These are phyloP conservation scores for Lophochroa leadbeateri DNA, from an alignment of 2,113 vertebrate genomes.

Conservation along the genomic window DNA sequence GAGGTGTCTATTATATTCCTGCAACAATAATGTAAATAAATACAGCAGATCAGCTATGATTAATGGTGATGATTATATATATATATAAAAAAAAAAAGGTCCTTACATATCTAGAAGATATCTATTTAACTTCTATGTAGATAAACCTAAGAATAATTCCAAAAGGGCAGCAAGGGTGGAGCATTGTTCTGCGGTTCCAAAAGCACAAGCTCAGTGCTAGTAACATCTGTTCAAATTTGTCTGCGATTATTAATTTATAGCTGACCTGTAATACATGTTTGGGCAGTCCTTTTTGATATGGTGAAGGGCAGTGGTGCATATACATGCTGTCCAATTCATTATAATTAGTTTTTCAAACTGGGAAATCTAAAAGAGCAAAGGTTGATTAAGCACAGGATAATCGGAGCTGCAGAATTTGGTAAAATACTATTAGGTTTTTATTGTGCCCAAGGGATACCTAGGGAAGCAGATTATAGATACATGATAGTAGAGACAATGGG, in stretches of 20 bases:
- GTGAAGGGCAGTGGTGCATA: neutral
- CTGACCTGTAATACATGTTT: neutral
- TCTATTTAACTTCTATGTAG: neutral
- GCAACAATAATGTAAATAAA: neutral
- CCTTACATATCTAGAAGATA: neutral
- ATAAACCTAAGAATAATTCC: neutral
- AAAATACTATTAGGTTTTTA: neutral
- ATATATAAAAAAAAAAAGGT: neutral
- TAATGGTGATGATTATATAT: neutral
- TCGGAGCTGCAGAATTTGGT: neutral
- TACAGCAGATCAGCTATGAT: neutral
- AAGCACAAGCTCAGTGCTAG: neutral
- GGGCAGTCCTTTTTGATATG: neutral
- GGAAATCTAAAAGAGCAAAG: slow-evolving; percentile 33
- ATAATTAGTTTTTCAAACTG: slow-evolving; percentile 35
- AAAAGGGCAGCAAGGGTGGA: neutral
- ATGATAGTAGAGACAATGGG: neutral
- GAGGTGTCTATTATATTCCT: neutral
- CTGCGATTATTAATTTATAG: neutral
- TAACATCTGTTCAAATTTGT: neutral
- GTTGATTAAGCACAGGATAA: slow-evolving; percentile 26
- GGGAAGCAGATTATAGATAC: neutral
- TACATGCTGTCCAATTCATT: neutral
- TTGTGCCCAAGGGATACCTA: neutral
- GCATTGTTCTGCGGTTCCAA: neutral